phyloP scores from a whole-genome alignment of 92 coral and sea anemone species.

The Parazoanthus atlanticus region DNA sequence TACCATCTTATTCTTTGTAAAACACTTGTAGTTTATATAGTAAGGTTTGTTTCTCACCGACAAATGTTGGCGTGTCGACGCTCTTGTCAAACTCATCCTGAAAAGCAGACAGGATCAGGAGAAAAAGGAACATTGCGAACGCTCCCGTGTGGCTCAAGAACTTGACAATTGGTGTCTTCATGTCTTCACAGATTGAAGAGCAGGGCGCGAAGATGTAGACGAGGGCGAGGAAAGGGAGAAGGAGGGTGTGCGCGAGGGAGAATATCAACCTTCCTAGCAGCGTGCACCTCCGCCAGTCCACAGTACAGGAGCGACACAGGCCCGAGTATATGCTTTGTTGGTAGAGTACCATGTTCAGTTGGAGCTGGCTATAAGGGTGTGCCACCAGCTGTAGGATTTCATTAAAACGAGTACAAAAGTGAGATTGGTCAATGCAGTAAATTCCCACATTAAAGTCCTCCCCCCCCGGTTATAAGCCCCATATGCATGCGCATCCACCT shows the following conservation, averaged over 20 bases:
- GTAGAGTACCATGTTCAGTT: conserved; percentile 60
- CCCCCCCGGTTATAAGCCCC: too few species aligned
- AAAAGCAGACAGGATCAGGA: conserved; percentile 53
- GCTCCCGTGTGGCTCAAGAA: conserved; percentile 67
- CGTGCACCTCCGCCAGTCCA: conserved; percentile 55
- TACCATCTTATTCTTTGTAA: too few species aligned
- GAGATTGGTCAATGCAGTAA: too few species aligned
- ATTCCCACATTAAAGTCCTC: too few species aligned
- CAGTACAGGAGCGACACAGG: conserved; percentile 35
- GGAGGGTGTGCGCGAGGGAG: conserved; percentile 54
- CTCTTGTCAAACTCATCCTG: conserved; percentile 55
- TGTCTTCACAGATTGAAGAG: conserved; percentile 30
- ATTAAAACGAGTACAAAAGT: background rate
- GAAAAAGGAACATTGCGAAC: conserved; percentile 51
- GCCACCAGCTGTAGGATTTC: conserved; percentile 58
- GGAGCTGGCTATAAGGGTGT: conserved; percentile 67
- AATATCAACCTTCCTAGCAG: conserved; percentile 41
- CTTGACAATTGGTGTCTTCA: conserved; percentile 65
- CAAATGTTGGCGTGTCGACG: conserved; percentile 44
- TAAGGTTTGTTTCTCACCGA: conserved; percentile 44
- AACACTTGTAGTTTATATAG: background rate
- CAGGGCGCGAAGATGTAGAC: conserved; percentile 54
- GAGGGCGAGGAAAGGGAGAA: conserved; percentile 56
- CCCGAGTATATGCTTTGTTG: conserved; percentile 43
- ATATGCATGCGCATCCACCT: too few species aligned